phyloP scores from a whole-genome alignment of 2,113 vertebrate species.

The Festucalex cinctus region DNA sequence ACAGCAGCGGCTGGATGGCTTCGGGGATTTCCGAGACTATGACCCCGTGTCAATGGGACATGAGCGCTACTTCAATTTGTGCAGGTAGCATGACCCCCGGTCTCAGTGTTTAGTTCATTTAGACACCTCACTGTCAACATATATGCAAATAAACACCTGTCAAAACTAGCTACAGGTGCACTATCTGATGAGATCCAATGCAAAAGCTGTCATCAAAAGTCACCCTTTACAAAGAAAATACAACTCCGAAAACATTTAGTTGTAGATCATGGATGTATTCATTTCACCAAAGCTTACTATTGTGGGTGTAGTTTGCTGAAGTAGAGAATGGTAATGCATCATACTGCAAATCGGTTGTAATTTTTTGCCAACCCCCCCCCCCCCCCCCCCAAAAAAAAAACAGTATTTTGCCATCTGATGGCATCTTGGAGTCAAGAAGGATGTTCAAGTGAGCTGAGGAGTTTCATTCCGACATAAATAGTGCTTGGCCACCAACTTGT shows the following conservation, averaged over 20 bases:
- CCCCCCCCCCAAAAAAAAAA: too few relatives aligned
- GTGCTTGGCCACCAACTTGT: not conserved
- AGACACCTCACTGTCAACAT: conserved; percentile 20
- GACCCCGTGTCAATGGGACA: conserved; percentile 45
- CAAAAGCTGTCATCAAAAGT: not conserved
- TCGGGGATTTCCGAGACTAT: conserved; percentile 54
- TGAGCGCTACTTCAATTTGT: conserved; percentile 23
- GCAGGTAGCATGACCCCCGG: conserved; percentile 33
- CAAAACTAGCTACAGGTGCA: not conserved
- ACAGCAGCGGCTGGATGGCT: conserved; percentile 62
- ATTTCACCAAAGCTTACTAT: not conserved
- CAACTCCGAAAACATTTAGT: not conserved
- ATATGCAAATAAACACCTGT: conserved; percentile 1
- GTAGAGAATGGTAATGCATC: not conserved
- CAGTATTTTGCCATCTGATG: too few relatives aligned
- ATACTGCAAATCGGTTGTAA: not conserved
- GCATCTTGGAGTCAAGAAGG: not conserved
- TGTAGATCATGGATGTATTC: not conserved
- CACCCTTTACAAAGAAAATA: not conserved
- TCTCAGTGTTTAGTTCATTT: conserved; percentile 27
- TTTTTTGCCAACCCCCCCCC: too few relatives aligned
- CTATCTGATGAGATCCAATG: not conserved
- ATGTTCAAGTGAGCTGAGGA: not conserved
- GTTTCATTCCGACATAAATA: not conserved
- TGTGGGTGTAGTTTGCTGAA: too few relatives aligned